A percentile compares a stretch with the other conserved stretches of the same genome.
phyloP scores from a whole-genome alignment of 35 echinoderm and acorn worm genomes.

The Heliocidaris tuberculata region DNA sequence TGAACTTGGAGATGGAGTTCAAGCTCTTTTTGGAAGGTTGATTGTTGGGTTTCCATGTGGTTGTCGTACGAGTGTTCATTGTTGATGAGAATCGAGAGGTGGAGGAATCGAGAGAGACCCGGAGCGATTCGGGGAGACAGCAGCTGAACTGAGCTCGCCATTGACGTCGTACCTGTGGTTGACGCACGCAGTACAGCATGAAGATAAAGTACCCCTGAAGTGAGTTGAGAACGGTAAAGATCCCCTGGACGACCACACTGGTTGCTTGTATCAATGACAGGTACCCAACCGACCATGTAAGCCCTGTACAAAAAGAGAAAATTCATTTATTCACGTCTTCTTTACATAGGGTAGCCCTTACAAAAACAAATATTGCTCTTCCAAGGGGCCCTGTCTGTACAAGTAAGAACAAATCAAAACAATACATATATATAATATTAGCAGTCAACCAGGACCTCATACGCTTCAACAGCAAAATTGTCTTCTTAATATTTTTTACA shows the following conservation, averaged over 20 bases:
- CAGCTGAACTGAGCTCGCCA: constrained; percentile 52
- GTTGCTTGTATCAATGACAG: constrained; percentile 46
- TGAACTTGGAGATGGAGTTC: constrained; percentile 32
- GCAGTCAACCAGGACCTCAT: too few species aligned
- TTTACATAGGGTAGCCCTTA: too few species aligned
- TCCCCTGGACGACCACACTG: constrained; percentile 48
- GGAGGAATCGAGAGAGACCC: constrained; percentile 30
- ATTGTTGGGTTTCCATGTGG: constrained; percentile 42
- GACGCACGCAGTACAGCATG: constrained; percentile 61
- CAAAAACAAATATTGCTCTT: too few species aligned
- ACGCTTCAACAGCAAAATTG: too few species aligned
- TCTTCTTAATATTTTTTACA: too few species aligned
- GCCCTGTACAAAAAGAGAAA: background rate
- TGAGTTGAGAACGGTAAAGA: constrained; percentile 68
- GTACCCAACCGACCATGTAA: constrained; percentile 66
- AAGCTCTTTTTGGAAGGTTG: background rate
- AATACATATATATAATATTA: too few species aligned
- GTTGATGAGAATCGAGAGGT: background rate
- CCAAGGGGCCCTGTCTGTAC: too few species aligned
- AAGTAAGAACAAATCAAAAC: too few species aligned
- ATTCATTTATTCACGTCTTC: too few species aligned
- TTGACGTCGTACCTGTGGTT: constrained; percentile 50
- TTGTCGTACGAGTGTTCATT: background rate
- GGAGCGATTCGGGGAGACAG: constrained; percentile 15
- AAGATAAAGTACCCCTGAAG: constrained; percentile 77